Percentiles rank a stretch among this genome's conserved stretches.
These are phyloP conservation scores for Ctenopoma multispine DNA, from an alignment of 2,797 vertebrate species.

Conservation along the genomic window DNA sequence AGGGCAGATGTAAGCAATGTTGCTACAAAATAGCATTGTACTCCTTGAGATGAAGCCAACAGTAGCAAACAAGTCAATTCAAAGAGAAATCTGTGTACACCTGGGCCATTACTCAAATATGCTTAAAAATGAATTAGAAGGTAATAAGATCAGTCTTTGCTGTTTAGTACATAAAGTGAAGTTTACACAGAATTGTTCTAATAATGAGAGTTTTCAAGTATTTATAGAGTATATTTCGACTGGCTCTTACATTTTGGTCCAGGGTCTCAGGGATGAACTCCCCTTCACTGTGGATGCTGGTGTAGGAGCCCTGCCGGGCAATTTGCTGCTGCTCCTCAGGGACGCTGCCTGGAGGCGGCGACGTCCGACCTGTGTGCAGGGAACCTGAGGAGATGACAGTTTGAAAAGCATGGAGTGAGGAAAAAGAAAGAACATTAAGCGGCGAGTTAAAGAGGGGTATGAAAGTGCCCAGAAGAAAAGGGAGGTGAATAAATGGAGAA, in stretches of 20 bases:
- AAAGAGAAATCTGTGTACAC: not conserved
- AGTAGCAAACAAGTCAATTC: not conserved
- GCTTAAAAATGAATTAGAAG: not conserved
- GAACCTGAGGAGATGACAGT: slow-evolving; percentile 82
- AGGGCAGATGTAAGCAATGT: not conserved
- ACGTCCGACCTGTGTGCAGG: slow-evolving; percentile 91
- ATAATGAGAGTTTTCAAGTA: not conserved
- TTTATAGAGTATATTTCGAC: not conserved
- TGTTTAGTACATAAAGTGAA: not conserved
- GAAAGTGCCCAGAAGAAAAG: not conserved
- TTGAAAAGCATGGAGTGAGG: not conserved
- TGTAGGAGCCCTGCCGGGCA: slow-evolving; percentile 93
- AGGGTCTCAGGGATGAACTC: slow-evolving; percentile 93
- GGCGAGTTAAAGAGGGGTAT: not conserved
- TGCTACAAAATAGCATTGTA: not conserved
- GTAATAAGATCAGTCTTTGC: not conserved
- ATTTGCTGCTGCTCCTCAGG: slow-evolving; percentile 96
- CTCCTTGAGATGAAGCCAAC: not conserved
- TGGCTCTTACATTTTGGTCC: slow-evolving; percentile 86
- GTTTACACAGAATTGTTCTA: not conserved
- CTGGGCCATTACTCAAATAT: not conserved
- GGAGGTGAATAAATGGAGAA: not conserved
- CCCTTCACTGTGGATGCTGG: slow-evolving; percentile 94
- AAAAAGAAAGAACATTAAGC: not conserved
- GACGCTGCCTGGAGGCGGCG: slow-evolving; percentile 91